phyloP scores from a whole-genome alignment of 2,888 invertebrate genomes.

The Tetropium fuscum region DNA sequence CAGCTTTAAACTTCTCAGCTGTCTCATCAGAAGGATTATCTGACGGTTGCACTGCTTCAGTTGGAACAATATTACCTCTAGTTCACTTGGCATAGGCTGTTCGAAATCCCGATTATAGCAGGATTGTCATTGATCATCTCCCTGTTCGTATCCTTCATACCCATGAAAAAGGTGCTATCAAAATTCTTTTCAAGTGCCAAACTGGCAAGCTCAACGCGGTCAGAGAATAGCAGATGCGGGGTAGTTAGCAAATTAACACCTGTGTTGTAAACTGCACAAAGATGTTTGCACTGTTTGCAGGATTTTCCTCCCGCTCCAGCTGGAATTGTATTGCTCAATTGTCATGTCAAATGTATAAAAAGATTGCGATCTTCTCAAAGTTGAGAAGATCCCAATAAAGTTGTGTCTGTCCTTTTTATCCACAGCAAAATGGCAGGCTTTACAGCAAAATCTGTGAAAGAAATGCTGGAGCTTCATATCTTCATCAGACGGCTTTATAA shows the following conservation, averaged over 20 bases:
- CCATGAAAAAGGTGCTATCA: neutral
- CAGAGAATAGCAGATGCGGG: constrained; percentile 7
- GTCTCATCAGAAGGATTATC: neutral
- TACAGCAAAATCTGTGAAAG: too few species aligned
- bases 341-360: constrained; percentile 2
- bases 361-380: too few species aligned
- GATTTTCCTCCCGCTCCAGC: constrained; percentile 26
- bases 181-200: neutral
- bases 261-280: constrained; percentile 28
- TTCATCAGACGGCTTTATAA: too few species aligned
- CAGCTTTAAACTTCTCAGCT: neutral
- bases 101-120: neutral
- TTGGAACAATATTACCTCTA: neutral
- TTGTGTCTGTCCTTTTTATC: too few species aligned
- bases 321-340: constrained; percentile 25
- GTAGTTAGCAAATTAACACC: constrained; percentile 18
- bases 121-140: neutral
- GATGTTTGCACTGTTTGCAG: constrained; percentile 28
- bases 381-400: too few species aligned
- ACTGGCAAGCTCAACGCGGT: neutral
- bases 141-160: too few species aligned
- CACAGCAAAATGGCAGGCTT: too few species aligned
- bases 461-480: too few species aligned
- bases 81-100: neutral
- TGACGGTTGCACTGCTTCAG: neutral